Conservation (phyloP, 2,888 invertebrate genomes). For the Eupithecia tripunctaria region DNA sequence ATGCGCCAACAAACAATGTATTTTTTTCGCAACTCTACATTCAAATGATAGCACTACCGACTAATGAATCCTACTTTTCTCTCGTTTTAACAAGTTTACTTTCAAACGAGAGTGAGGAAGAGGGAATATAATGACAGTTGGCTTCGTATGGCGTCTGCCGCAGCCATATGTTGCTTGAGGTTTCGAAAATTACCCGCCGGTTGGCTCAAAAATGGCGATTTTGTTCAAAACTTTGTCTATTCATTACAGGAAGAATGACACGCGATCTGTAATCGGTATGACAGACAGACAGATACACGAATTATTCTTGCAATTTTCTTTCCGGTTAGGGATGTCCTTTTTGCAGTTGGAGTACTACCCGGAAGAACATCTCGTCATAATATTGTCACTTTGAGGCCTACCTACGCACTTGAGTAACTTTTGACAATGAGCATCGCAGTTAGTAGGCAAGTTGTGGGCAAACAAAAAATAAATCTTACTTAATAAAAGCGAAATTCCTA, state of each 20-base stretch:
- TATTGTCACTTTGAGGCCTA: constrained; percentile 1
- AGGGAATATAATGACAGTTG: constrained; percentile 73
- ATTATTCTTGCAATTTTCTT: constrained; percentile 33
- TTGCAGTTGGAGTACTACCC: neutral
- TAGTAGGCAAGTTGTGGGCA: neutral
- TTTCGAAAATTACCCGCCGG: constrained; percentile 78
- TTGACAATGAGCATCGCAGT: neutral
- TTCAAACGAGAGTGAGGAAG: constrained; percentile 52
- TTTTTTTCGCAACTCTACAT: constrained; percentile 77
- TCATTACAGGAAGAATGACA: constrained; percentile 63
- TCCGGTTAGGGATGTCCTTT: constrained; percentile 24
- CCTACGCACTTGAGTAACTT: neutral
- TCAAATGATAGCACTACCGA: constrained; percentile 78
- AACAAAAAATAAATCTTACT: neutral
- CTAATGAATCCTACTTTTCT: constrained; percentile 73
- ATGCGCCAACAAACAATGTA: constrained; percentile 72
- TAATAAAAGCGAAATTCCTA: neutral
- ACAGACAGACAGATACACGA: constrained; percentile 44
- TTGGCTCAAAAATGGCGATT: constrained; percentile 71
- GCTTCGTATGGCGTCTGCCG: constrained; percentile 79
- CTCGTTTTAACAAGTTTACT: constrained; percentile 54
- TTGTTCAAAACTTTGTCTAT: constrained; percentile 68
- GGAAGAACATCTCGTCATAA: constrained; percentile 13
- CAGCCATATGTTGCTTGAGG: constrained; percentile 82
- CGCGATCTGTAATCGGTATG: constrained; percentile 53